Percentiles rank a stretch among this genome's conserved stretches.
Evolutionary conservation across 1,140 invertebrate species (phyloP).

Genomic region (Nomia melanderi): DNA sequence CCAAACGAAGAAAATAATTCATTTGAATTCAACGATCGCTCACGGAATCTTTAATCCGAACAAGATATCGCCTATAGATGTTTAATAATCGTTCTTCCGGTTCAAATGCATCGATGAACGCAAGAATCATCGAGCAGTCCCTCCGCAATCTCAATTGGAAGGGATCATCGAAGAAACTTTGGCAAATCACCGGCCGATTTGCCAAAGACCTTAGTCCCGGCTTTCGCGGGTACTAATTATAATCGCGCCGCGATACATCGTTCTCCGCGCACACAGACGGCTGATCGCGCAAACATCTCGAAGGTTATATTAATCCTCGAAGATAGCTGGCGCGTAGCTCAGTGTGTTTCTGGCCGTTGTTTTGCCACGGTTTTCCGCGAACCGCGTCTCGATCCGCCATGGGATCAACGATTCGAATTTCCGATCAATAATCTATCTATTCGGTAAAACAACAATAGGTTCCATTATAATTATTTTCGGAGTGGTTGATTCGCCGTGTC

Average conservation of each 20-base stretch:
- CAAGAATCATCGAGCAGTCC: too few species aligned
- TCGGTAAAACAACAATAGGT: too few species aligned
- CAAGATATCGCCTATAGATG: too few species aligned
- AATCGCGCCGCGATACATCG: constrained; percentile 59
- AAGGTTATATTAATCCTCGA: constrained; percentile 78
- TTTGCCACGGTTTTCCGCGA: constrained; percentile 30
- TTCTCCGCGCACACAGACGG: constrained; percentile 49
- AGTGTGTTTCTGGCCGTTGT: constrained; percentile 65
- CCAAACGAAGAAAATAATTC: too few species aligned
- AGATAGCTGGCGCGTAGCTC: constrained; percentile 69
- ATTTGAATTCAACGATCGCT: too few species aligned
- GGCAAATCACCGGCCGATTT: constrained; percentile 53
- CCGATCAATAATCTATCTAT: too few species aligned
- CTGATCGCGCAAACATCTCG: constrained; percentile 61
- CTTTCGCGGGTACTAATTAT: constrained; percentile 77
- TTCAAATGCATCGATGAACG: too few species aligned
- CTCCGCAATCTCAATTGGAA: not conserved
- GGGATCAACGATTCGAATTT: not conserved
- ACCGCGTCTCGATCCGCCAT: not conserved
- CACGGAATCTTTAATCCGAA: too few species aligned
- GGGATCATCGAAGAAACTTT: not conserved
- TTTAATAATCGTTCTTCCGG: too few species aligned
- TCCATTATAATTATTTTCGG: too few species aligned
- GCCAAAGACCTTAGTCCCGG: constrained; percentile 67
- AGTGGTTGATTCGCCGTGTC: too few species aligned